Evolutionary conservation across 2,113 vertebrate species (phyloP).

Genomic region (Ochotona princeps): DNA sequence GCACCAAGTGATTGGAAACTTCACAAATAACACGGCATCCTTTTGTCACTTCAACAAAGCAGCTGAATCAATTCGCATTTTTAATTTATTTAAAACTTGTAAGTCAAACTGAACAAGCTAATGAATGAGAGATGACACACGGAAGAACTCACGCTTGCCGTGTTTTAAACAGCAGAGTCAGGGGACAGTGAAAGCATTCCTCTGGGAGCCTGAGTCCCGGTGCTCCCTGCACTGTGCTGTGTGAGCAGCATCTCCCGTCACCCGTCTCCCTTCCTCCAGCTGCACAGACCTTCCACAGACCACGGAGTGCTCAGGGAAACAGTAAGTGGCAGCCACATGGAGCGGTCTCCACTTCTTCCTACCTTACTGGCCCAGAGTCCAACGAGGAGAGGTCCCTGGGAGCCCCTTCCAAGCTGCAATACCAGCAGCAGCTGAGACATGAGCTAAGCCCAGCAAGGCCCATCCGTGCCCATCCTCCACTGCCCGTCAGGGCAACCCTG

Average conservation of each 20-base stretch:
- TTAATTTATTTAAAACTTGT: not conserved
- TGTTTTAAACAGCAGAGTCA: not conserved
- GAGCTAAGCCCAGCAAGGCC: not conserved
- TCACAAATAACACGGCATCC: not conserved
- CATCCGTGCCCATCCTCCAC: no score
- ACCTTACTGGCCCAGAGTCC: not conserved
- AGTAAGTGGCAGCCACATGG: not conserved
- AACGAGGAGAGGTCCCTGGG: not conserved
- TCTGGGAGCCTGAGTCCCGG: no score
- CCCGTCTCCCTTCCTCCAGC: not conserved
- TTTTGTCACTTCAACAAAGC: not conserved
- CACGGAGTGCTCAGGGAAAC: fast-evolving
- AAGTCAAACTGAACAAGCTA: not conserved
- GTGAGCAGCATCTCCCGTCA: not conserved
- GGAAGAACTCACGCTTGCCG: fast-evolving
- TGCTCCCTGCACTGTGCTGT: not conserved
- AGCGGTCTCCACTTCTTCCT: not conserved
- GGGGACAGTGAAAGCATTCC: no score
- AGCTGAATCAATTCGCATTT: not conserved
- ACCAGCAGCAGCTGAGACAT: fast-evolving
- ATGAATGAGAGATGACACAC: fast-evolving
- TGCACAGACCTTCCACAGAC: not conserved
- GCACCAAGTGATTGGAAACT: not conserved
- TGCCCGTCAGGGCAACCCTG: not conserved
- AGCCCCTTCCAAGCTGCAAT: no score